Conservation (phyloP, 1,140 invertebrate species). For the Zaprionus camerounensis region DNA sequence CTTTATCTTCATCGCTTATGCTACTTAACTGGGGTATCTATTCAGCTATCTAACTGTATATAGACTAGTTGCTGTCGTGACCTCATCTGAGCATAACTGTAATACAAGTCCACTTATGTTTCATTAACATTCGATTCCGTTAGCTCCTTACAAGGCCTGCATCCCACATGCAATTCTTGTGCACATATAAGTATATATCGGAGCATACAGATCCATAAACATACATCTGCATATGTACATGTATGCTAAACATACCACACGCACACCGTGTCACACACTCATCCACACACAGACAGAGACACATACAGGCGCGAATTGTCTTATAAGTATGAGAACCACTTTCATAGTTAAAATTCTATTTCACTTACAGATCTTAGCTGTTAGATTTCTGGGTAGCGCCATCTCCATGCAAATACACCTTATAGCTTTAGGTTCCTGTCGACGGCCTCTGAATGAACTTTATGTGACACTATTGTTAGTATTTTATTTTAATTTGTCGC, state of each 20-base stretch:
- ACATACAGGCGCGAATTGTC: conserved; percentile 2
- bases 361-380: conserved; percentile 76
- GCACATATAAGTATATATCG: conserved; percentile 16
- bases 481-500: conserved; percentile 64
- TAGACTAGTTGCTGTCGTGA: conserved; percentile 14
- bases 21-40: background rate
- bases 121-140: conserved; percentile 5
- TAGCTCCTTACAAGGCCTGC: conserved; percentile 49
- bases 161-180: conserved; percentile 46
- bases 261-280: background rate
- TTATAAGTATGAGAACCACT: conserved; percentile 46
- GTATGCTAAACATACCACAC: conserved; percentile 20
- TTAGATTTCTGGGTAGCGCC: conserved; percentile 69
- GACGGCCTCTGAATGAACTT: conserved; percentile 8
- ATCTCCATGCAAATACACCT: conserved; percentile 57
- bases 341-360: conserved; percentile 55
- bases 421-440: conserved; percentile 40
- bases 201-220: background rate
- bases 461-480: conserved; percentile 41
- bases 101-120: conserved; percentile 8
- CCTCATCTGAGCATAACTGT: conserved; percentile 22
- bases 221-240: background rate
- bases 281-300: conserved; percentile 8
- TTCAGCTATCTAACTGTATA: background rate
- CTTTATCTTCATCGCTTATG: background rate